phyloP scores from a whole-genome alignment of 2,113 vertebrate species.

The Petrocephalus zakoni region DNA sequence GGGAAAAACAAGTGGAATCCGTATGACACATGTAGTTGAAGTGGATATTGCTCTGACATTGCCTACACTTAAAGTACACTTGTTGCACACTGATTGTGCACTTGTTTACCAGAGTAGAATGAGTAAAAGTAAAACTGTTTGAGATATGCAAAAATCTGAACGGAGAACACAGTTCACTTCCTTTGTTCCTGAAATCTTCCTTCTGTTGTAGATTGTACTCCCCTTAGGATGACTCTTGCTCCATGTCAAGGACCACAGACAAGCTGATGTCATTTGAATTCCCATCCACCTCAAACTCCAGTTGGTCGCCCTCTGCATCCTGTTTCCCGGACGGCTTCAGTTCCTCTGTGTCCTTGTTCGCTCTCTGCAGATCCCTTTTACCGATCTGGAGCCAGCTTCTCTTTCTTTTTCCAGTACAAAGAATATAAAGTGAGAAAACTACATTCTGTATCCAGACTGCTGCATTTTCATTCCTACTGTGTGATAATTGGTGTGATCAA shows the following conservation, averaged over 20 bases:
- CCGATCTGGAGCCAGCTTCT: background rate
- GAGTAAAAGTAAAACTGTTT: background rate
- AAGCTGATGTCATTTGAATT: constrained; percentile 45
- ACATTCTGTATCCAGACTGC: background rate
- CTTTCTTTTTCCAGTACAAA: constrained; percentile 25
- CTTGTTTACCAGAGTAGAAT: background rate
- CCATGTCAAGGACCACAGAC: constrained; percentile 37
- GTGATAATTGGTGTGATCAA: background rate
- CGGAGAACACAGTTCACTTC: background rate
- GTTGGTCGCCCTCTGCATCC: constrained; percentile 19
- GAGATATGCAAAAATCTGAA: background rate
- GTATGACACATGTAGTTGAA: background rate
- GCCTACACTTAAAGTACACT: background rate
- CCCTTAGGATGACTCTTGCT: background rate
- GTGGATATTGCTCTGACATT: background rate
- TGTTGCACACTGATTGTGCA: background rate
- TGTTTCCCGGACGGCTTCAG: constrained; percentile 38
- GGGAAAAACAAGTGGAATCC: background rate
- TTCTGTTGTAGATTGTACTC: background rate
- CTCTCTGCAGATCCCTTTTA: constrained; percentile 25
- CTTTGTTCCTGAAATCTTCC: background rate
- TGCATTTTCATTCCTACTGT: background rate
- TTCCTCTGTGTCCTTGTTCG: constrained; percentile 51
- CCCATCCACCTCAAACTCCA: constrained; percentile 20
- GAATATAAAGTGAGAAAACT: background rate